A percentile compares a stretch with the other conserved stretches of the same genome.
phyloP scores from a whole-genome alignment of 2,113 vertebrate genomes.

The Larimichthys crocea region DNA sequence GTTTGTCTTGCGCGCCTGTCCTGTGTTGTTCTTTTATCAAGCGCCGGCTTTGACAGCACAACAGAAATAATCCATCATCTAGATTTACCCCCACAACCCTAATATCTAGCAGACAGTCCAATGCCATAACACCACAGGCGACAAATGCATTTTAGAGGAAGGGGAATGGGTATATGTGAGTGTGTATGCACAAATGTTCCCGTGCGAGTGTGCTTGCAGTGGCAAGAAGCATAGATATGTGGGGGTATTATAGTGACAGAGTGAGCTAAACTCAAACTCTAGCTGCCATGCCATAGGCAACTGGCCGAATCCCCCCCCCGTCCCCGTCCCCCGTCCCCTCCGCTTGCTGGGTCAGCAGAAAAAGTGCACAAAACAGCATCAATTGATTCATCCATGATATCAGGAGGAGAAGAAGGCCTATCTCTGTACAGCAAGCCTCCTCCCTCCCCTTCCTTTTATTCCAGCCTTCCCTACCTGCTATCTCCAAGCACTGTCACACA shows the following conservation, averaged over 20 bases:
- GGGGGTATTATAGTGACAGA: slow-evolving; percentile 71
- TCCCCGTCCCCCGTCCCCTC: not conserved
- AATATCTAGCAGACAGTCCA: slow-evolving; percentile 76
- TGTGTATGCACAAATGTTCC: slow-evolving; percentile 27
- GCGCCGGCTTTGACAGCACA: slow-evolving; percentile 68
- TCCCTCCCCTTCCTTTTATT: slow-evolving; percentile 58
- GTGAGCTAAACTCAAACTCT: slow-evolving; percentile 70
- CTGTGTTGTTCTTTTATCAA: slow-evolving; percentile 74
- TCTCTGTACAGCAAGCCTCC: slow-evolving; percentile 46
- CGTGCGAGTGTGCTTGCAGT: slow-evolving; percentile 24
- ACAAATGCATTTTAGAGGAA: slow-evolving; percentile 70
- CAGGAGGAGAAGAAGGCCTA: slow-evolving; percentile 69
- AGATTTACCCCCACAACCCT: slow-evolving; percentile 74
- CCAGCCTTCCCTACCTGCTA: slow-evolving; percentile 60
- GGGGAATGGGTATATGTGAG: slow-evolving; percentile 14
- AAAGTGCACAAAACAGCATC: slow-evolving; percentile 78
- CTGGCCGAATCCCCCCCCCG: slow-evolving; percentile 36
- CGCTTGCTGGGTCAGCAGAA: slow-evolving; percentile 78
- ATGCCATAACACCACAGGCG: slow-evolving; percentile 73
- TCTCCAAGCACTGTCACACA: slow-evolving; percentile 71
- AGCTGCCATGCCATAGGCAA: slow-evolving; percentile 71
- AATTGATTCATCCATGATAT: slow-evolving; percentile 82
- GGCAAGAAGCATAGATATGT: slow-evolving; percentile 41
- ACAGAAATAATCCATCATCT: slow-evolving; percentile 76
- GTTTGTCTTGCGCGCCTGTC: slow-evolving; percentile 56